These are phyloP conservation scores for Uloborus diversus DNA, from an alignment of 1,140 invertebrate genomes.

Conservation along the genomic window DNA sequence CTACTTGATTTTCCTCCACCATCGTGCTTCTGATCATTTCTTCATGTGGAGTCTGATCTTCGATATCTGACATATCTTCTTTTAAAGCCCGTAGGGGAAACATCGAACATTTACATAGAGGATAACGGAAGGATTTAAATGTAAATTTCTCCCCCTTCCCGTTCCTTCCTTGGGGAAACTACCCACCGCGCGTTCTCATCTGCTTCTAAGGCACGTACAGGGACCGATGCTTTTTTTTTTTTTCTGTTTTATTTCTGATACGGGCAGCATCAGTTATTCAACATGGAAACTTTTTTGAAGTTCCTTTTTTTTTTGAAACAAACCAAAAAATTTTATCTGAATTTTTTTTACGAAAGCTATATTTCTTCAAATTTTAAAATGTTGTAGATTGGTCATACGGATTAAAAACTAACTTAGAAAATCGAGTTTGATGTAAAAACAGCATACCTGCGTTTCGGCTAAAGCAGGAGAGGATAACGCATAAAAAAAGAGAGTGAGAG, in stretches of 20 bases:
- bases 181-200: slow-evolving; percentile 22
- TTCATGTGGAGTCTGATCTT: too few relatives aligned
- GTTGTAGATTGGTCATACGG: too few relatives aligned
- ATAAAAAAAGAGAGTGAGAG: too few relatives aligned
- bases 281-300: neutral
- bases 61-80: slow-evolving; percentile 1
- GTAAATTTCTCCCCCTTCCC: slow-evolving; percentile 22
- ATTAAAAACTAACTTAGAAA: too few relatives aligned
- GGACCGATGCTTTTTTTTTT: slow-evolving; percentile 22
- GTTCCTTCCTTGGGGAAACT: neutral
- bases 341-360: neutral
- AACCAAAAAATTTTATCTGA: too few relatives aligned
- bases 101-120: slow-evolving; percentile 38
- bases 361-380: too few relatives aligned
- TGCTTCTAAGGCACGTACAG: slow-evolving; percentile 23
- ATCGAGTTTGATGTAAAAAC: too few relatives aligned
- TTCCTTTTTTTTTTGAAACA: neutral
- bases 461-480: too few relatives aligned
- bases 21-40: too few relatives aligned
- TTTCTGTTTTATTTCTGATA: slow-evolving; percentile 3
- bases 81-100: neutral
- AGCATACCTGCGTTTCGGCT: too few relatives aligned
- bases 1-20: too few relatives aligned
- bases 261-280: neutral
- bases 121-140: slow-evolving; percentile 37